phyloP scores from a whole-genome alignment of 2,797 vertebrate genomes.

The Onychomys leucogaster region DNA sequence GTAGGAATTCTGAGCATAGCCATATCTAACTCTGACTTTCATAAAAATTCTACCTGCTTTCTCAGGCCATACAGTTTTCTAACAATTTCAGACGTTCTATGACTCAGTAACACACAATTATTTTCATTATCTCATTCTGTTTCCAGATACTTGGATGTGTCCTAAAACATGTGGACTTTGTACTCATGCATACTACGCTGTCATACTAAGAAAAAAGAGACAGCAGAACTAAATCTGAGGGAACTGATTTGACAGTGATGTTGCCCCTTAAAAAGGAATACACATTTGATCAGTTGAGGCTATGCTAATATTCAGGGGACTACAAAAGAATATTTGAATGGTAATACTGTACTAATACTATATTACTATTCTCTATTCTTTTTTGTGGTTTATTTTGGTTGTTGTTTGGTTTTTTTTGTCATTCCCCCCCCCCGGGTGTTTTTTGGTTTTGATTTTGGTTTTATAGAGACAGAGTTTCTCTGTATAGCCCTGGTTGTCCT shows the following conservation, averaged over 20 bases:
- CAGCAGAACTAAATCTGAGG: neutral
- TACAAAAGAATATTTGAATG: neutral
- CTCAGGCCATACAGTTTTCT: neutral
- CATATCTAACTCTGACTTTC: neutral
- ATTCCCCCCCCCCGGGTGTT: no score
- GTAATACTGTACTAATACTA: neutral
- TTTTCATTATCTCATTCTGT: slow-evolving; percentile 44
- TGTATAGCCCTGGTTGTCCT: neutral
- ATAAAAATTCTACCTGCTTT: neutral
- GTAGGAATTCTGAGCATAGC: neutral
- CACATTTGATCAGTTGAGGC: slow-evolving; percentile 22
- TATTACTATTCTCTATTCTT: neutral
- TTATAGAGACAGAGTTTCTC: neutral
- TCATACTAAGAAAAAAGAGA: neutral
- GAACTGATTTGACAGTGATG: neutral
- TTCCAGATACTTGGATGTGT: neutral
- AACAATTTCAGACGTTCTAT: neutral
- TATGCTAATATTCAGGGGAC: neutral
- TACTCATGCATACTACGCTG: neutral
- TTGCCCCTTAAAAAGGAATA: neutral
- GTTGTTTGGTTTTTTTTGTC: neutral
- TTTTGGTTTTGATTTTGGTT: neutral
- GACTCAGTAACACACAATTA: neutral
- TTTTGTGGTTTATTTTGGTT: neutral
- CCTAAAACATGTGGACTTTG: neutral